Evolutionary conservation across 1,140 invertebrate species (phyloP).

Genomic region (Physella acuta): DNA sequence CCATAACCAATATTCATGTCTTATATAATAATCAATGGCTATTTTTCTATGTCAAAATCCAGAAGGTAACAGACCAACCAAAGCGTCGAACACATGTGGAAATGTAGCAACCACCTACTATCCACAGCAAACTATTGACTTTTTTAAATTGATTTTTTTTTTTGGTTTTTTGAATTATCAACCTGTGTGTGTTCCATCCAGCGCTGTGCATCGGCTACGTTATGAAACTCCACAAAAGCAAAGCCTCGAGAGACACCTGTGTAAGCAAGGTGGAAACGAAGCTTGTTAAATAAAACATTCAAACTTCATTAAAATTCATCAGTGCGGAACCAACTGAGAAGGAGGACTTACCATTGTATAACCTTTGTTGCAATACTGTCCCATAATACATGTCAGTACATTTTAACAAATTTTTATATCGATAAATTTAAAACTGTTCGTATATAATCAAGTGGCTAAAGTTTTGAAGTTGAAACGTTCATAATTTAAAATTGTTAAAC

Average conservation of each 20-base stretch:
- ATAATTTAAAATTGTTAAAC: no score
- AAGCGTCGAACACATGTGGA: not conserved
- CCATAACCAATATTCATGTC: no score
- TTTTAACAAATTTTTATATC: no score
- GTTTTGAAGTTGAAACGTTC: no score
- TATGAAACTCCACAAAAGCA: constrained; percentile 94
- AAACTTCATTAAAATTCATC: constrained; percentile 18
- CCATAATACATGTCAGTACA: not conserved
- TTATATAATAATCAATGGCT: no score
- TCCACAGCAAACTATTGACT: not conserved
- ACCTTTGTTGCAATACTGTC: not conserved
- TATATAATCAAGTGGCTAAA: no score
- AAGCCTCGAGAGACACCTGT: constrained; percentile 63
- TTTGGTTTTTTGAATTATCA: constrained; percentile 46
- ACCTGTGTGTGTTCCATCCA: constrained; percentile 95
- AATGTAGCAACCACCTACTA: constrained; percentile 6
- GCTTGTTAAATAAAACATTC: constrained; percentile 28
- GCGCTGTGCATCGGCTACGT: constrained; percentile 80
- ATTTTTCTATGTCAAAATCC: no score
- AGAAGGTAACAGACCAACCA: constrained; percentile 10
- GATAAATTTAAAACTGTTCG: no score
- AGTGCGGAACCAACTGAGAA: constrained; percentile 5
- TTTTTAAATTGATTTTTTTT: constrained; percentile 2
- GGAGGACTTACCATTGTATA: not conserved
- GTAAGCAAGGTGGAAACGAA: constrained; percentile 33